phyloP scores from a whole-genome alignment of 2,888 invertebrate genomes.

The Sarcophaga variegata region DNA sequence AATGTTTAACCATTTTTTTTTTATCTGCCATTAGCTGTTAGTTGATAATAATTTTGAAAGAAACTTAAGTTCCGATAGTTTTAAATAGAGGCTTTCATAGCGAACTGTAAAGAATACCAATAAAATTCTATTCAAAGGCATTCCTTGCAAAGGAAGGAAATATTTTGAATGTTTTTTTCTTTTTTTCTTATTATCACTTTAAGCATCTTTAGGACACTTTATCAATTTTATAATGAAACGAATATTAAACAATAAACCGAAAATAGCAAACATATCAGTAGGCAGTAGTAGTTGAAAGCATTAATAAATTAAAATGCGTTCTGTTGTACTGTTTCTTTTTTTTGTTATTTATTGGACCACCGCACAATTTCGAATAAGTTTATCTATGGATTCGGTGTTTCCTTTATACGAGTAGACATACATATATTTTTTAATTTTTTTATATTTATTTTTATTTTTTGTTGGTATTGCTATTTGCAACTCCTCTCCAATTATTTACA shows the following conservation, averaged over 20 bases:
- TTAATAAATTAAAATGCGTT: conserved; percentile 54
- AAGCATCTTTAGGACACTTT: conserved; percentile 24
- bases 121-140: too few relatives aligned
- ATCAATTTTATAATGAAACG: conserved; percentile 5
- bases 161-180: too few relatives aligned
- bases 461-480: conserved; percentile 14
- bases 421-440: neutral
- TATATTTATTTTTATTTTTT: neutral
- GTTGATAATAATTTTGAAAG: too few relatives aligned
- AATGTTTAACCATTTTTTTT: too few relatives aligned
- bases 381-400: neutral
- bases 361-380: conserved; percentile 54
- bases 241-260: conserved; percentile 14
- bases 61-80: too few relatives aligned
- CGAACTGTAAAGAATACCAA: too few relatives aligned
- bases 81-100: too few relatives aligned
- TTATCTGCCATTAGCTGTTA: too few relatives aligned
- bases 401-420: too few relatives aligned
- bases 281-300: conserved; percentile 32
- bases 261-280: conserved; percentile 36
- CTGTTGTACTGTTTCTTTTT: neutral
- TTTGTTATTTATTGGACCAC: conserved; percentile 36
- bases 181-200: too few relatives aligned
- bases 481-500: conserved; percentile 62
- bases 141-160: too few relatives aligned